phyloP scores from a whole-genome alignment of 2,113 vertebrate genomes.

The Rousettus leschenaultii region DNA sequence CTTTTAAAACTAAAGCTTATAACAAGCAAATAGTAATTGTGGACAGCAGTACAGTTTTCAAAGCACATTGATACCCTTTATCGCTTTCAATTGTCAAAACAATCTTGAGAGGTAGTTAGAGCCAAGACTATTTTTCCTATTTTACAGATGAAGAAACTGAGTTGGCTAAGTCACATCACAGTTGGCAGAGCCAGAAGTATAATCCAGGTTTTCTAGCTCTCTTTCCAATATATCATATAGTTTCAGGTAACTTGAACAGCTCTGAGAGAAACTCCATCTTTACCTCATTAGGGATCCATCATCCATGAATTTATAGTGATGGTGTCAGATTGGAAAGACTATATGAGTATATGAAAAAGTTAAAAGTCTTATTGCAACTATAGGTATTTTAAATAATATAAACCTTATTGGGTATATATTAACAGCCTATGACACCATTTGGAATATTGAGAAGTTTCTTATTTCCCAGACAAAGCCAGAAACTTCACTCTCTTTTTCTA shows the following conservation, averaged over 20 bases:
- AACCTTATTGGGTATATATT: background rate
- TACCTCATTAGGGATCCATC: background rate
- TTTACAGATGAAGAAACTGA: background rate
- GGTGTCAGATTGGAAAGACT: background rate
- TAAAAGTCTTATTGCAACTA: background rate
- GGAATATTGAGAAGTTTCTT: background rate
- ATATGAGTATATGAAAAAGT: background rate
- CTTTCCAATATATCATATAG: background rate
- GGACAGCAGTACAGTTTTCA: background rate
- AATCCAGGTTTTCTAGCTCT: background rate
- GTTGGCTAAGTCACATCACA: background rate
- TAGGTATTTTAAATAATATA: slow-evolving; percentile 8
- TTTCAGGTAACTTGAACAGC: background rate
- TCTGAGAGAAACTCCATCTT: background rate
- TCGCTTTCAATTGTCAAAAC: background rate
- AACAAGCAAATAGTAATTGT: background rate
- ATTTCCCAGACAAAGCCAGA: background rate
- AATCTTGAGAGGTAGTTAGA: background rate
- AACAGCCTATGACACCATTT: background rate
- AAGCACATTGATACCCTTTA: slow-evolving; percentile 20
- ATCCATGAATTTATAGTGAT: background rate
- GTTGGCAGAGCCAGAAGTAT: background rate
- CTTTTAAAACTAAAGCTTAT: background rate
- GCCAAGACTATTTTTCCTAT: background rate
- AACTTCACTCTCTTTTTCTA: background rate